Evolutionary conservation across 2,113 vertebrate species (phyloP).

Genomic region (Crotalus tigris): DNA sequence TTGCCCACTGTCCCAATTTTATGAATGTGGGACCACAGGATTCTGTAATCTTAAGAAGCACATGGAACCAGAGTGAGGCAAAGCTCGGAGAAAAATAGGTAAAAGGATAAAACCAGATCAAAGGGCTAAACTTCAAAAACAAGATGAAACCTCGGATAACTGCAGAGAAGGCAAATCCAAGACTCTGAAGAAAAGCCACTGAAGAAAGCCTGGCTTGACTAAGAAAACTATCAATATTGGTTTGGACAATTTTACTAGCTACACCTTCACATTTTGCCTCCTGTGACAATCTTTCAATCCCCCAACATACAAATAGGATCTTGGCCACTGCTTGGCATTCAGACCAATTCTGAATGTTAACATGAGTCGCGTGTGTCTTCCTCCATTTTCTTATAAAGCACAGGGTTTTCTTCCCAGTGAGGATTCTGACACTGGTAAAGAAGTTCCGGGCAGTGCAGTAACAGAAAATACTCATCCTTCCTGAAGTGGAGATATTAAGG

Average conservation of each 20-base stretch:
- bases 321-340: slow-evolving; percentile 63
- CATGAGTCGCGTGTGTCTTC: neutral
- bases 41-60: slow-evolving; percentile 85
- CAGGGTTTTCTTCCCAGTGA: neutral
- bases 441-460: slow-evolving; percentile 16
- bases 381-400: slow-evolving; percentile 4
- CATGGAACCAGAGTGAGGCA: slow-evolving; percentile 73
- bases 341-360: slow-evolving; percentile 39
- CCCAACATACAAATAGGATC: slow-evolving; percentile 67
- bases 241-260: neutral
- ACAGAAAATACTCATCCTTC: slow-evolving; percentile 43
- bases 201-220: neutral
- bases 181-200: slow-evolving; percentile 20
- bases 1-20: slow-evolving; percentile 95
- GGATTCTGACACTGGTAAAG: slow-evolving; percentile 5
- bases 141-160: slow-evolving; percentile 77
- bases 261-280: slow-evolving; percentile 40
- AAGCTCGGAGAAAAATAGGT: slow-evolving; percentile 71
- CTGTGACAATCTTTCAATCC: slow-evolving; percentile 36
- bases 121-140: slow-evolving; percentile 82
- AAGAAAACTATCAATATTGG: neutral
- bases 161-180: slow-evolving; percentile 69
- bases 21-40: slow-evolving; percentile 87
- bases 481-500: too few species aligned
- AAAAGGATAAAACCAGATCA: slow-evolving; percentile 82